Base-by-base conservation (phyloP, 2,888 invertebrate species). In the Nemotelus nigrinus region DNA sequence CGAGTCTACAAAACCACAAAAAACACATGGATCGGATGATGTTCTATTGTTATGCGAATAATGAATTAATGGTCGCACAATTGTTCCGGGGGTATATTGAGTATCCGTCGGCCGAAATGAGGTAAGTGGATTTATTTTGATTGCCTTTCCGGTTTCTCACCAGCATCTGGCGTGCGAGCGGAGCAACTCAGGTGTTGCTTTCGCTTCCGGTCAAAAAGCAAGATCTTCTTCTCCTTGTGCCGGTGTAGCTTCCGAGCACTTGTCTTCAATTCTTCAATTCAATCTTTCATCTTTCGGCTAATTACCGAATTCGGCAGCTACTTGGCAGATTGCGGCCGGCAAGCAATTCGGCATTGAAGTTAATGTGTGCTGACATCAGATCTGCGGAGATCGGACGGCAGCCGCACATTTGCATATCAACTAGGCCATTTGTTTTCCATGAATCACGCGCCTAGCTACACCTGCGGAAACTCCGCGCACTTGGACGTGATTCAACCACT, bases 341-440 rank as follows among this genome's bases (percentile, higher is more conserved):
- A 2, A 71, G 43, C 71, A 71, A 71, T 71, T 71, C 71, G 71
- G 44, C 71, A 71, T 71, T 71, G 71, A 71, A 71, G 55, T 55
- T 47, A 55, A 44, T 44, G 47, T 39, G 39, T 50, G 48, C 50
- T 25, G 58, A n/a, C 39, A n/a, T 25, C n/a, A 58, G 39, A 58
- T 25, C 25, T 25, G 58, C 25, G 25, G 39, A 25, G 58, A n/a
- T 58, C 58, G 58, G 25, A 25, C 25, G 25, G 25, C 25, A 25
- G 25, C 25, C 25, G 25, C 25, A 25, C 43, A 57, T 71, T 57
- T 71, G 71, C 57, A 71, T 71, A 57, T 44, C 3, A 50, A 68
- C 68, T 68, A 50, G 68, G 41, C 10, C 25, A 25, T 25, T 25
- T 25, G n/a, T 68, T 68, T 68, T 48, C 25, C 39, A 44, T 55